A percentile compares a stretch with the other conserved stretches of the same genome.
phyloP scores from a whole-genome alignment of 2,113 vertebrate species.

The Strigops habroptila region DNA sequence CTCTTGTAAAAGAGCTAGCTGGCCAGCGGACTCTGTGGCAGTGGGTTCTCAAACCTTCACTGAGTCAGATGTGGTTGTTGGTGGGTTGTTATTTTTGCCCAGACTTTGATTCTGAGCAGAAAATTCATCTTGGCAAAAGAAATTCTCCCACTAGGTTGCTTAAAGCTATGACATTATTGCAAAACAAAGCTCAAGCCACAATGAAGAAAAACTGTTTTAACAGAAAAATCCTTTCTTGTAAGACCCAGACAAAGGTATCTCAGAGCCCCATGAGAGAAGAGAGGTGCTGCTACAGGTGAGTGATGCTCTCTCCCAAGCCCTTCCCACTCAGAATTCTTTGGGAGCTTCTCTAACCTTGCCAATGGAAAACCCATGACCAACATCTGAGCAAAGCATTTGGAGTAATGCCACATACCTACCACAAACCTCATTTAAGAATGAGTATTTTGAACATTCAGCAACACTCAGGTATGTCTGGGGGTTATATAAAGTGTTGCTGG shows the following conservation, averaged over 20 bases:
- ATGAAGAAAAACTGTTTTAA: background rate
- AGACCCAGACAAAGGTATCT: background rate
- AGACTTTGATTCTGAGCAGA: background rate
- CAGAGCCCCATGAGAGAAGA: background rate
- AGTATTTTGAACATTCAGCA: slow-evolving; percentile 7
- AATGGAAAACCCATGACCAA: background rate
- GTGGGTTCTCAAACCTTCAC: background rate
- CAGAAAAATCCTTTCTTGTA: background rate
- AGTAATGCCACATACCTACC: background rate
- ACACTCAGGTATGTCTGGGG: background rate
- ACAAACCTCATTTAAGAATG: background rate
- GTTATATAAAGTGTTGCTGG: background rate
- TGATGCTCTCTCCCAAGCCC: background rate
- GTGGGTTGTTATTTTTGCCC: background rate
- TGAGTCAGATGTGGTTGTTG: background rate
- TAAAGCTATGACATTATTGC: background rate
- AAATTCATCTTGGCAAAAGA: background rate
- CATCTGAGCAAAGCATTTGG: background rate
- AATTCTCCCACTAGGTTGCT: background rate
- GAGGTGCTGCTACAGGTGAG: background rate
- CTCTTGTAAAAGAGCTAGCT: background rate
- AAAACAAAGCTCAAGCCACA: background rate
- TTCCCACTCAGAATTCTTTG: background rate
- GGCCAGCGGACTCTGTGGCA: background rate
- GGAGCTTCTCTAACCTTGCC: background rate